A percentile compares a stretch with the other conserved stretches of the same genome.
These are phyloP conservation scores for Cyprinodon tularosa DNA, from an alignment of 2,113 vertebrate species.

Conservation along the genomic window DNA sequence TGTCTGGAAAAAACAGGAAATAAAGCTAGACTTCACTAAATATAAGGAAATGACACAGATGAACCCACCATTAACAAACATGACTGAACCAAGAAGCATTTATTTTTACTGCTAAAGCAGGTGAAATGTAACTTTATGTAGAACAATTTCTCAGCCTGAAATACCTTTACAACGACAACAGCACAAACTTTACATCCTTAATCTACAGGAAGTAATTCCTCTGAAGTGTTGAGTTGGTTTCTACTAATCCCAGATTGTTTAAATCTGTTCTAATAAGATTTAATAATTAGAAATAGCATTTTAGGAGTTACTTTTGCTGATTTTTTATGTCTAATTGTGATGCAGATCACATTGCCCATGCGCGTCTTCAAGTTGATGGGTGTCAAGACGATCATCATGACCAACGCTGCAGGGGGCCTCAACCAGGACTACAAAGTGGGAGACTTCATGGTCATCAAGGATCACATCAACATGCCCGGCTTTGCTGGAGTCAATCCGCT, in stretches of 20 bases:
- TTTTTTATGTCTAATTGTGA: neutral
- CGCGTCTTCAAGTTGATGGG: constrained; percentile 90
- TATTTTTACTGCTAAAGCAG: neutral
- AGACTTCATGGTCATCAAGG: constrained; percentile 93
- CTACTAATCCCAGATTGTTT: neutral
- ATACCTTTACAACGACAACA: too few species aligned
- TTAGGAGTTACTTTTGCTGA: neutral
- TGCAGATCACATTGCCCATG: constrained; percentile 89
- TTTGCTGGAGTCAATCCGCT: constrained; percentile 88
- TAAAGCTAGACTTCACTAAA: too few species aligned
- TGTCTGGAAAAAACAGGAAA: too few species aligned
- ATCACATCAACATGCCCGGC: constrained; percentile 92
- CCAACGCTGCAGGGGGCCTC: constrained; percentile 92
- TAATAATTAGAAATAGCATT: neutral
- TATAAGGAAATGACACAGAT: too few species aligned
- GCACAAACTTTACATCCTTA: neutral
- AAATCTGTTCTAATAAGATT: neutral
- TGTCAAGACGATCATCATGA: constrained; percentile 88
- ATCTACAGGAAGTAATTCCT: too few species aligned
- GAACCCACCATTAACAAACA: too few species aligned
- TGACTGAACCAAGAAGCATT: neutral
- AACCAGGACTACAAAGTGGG: constrained; percentile 91
- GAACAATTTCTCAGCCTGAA: too few species aligned
- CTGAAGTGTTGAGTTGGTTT: neutral
- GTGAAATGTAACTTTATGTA: neutral